Evolutionary conservation across 2,113 vertebrate genomes (phyloP), one percentile per base, ranked within the genome.

Genomic region (Phocoena sinus): DNA sequence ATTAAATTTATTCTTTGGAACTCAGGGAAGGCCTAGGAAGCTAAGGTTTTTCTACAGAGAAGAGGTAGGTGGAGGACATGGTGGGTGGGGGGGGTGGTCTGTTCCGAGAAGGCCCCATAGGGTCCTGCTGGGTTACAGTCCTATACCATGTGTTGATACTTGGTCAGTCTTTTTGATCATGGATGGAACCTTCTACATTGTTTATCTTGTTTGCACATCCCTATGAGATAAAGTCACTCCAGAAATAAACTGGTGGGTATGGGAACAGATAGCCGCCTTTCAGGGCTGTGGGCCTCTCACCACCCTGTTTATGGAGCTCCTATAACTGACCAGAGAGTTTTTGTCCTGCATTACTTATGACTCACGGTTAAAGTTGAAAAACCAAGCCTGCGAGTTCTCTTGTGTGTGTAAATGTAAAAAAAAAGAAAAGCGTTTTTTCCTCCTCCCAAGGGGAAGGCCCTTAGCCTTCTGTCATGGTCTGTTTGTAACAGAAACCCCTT

Each of bases 181-280:
- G 12, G 70, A 2, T 5, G 38, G 85, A 41, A 5, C 0, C 85
- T 13, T 10, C 58, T 3, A 0, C 1, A 47, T 4, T 8, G 70
- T 9, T 18, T 21, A 3, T 50, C 56, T 13, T 8, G 12, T 53
- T 25, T 18, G 23, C 77, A 9, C 1, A 9, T 12, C 8, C 23
- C 18, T 23, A 0, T 5, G 41, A 71, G 71, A 8, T 4, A 10
- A 50, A 21, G 5, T 23, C 63, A 17, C 23, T 44, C 6, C 23
- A 4, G 26, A n/a, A 62, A 8, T 8, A 5, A 17, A 44, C 0
- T 6, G 15, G 14, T 28, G 28, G 1, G 3, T 4, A 0, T 11
- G 33, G 60, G n/a, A 41, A 6, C 13, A 4, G 53, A 18, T 0
- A 4, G 53, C 3, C 6, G 38, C 11, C 53, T 58, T 14, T 17